Base-by-base conservation (phyloP, 53 echinoderm and acorn worm genomes). In the Paracentrotus lividus region DNA sequence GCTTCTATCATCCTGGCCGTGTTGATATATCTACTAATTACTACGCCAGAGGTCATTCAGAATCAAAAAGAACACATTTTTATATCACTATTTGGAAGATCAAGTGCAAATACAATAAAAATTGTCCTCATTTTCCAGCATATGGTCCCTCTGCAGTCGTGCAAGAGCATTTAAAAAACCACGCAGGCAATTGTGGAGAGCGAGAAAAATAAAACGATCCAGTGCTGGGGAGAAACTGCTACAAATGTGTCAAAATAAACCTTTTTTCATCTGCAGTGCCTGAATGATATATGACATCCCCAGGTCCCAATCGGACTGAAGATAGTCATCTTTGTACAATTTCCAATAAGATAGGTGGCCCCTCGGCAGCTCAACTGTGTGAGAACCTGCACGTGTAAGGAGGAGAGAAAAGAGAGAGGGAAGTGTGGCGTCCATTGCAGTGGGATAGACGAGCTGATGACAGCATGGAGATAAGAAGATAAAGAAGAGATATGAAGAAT, bases 311-410 rank as follows among this genome's bases (percentile, higher is more conserved):
- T 36, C 1, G 76, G 76, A 1, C 36, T 40, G 76, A 4, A 42
- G 85, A 85, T 85, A 20, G 26, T 26, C 47, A 85, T 85, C 85
- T 51, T 51, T 85, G 85, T 52, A 33, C 86, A 86, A 55, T 86
- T 55, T 86, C 38, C 53, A 86, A n/a, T 56, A 20, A 86, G 55
- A 86, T 86, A 23, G 53, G 33, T 32, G 20, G n/a, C 7, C 55
- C 86, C 86, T 56, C 56, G 86, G 86, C 86, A 21, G 42, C 12
- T 5, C 26, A n/a, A n/a, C n/a, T n/a, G 13, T 86, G 36, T 6
- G 53, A 55, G 86, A 56, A 81, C n/a, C 10, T 0, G 0, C 8
- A 5, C 12, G 47, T 81, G 81, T 81, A 27, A n/a, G n/a, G 36
- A 76, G 76, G 47, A 81, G 47, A 2, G 81, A 81, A 47, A 81